A percentile compares a stretch with the other conserved stretches of the same genome.
phyloP scores from a whole-genome alignment of 2,888 invertebrate genomes.

The Chloroclystis v-ata region DNA sequence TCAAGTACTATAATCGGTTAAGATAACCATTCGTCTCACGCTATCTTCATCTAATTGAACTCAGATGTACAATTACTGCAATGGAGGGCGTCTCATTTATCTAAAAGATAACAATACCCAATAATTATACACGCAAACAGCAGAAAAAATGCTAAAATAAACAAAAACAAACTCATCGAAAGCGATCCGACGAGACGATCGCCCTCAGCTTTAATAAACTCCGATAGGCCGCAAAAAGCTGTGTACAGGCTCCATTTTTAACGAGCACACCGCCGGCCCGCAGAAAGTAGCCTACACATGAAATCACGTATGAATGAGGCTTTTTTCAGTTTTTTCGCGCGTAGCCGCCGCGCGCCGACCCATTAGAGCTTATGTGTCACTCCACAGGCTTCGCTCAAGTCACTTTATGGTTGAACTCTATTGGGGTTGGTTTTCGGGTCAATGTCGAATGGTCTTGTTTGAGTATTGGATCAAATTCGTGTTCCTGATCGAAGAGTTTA shows the following conservation, averaged over 20 bases:
- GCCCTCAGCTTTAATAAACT: slow-evolving; percentile 68
- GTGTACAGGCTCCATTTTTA: slow-evolving; percentile 73
- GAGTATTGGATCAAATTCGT: background rate
- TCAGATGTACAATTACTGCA: too few relatives aligned
- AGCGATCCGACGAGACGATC: slow-evolving; percentile 28
- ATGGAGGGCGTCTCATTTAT: too few relatives aligned
- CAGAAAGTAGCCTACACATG: slow-evolving; percentile 76
- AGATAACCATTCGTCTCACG: too few relatives aligned
- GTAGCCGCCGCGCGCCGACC: slow-evolving; percentile 67
- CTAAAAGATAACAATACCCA: too few relatives aligned
- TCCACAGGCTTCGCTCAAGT: slow-evolving; percentile 37
- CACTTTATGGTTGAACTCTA: slow-evolving; percentile 4
- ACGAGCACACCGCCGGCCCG: slow-evolving; percentile 71
- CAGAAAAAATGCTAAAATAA: too few relatives aligned
- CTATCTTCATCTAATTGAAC: too few relatives aligned
- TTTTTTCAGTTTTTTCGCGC: slow-evolving; percentile 74
- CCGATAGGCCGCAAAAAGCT: slow-evolving; percentile 71
- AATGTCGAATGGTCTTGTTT: background rate
- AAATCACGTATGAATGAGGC: slow-evolving; percentile 77
- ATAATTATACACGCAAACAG: too few relatives aligned
- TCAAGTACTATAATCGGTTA: too few relatives aligned
- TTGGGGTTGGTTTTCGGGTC: background rate
- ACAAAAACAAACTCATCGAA: slow-evolving; percentile 28
- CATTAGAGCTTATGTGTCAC: slow-evolving; percentile 78
- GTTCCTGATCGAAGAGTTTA: too few relatives aligned